Base-by-base conservation (phyloP, 2,113 vertebrate genomes). In the Trichechus manatus region DNA sequence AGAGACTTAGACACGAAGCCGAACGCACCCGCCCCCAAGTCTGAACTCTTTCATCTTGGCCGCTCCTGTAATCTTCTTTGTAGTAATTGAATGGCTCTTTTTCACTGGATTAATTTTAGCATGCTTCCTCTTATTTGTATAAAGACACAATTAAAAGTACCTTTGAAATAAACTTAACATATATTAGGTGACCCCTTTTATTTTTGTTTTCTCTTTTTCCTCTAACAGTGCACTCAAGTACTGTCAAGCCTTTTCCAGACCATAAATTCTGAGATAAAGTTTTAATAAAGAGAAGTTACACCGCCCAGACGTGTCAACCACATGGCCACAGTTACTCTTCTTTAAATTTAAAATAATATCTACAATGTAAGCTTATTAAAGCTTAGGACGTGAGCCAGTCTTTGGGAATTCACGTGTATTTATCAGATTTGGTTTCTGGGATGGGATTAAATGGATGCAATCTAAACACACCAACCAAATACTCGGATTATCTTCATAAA, bases 51-150 rank as follows among this genome's bases (percentile, higher is more conserved):
- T 97, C 63, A 85, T 89, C 47, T 63, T 33, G 27, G 66, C 19
- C 7, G 66, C 82, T 95, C 77, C 33, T 79, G 81, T 72, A 91
- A 90, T 87, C 82, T 31, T 91, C 81, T 27, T 77, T 91, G 42
- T 85, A 36, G 22, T 47, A 27, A 97, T 0, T 89, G 39, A 97
- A 97, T 68, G 75, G 36, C 90, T 93, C 93, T 89, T 96, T 93
- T 94, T 56, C 74, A 89, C 36, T 44, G 23, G 68, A 87, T 97
- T 98, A 87, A 94, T 96, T 94, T 22, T 95, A 97, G 85, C 89
- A 89, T 64, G 89, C 1, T 95, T 87, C 80, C 81, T 95, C 95
- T 84, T 74, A 85, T 93, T 98, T 97, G 93, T 66, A 96, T 72
- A 91, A 91, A 94, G 82, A 36, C 25, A 93, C 91, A 97, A 97